Evolutionary conservation across 2,113 vertebrate genomes (phyloP).

Genomic region (Odontophorus gujanensis): DNA sequence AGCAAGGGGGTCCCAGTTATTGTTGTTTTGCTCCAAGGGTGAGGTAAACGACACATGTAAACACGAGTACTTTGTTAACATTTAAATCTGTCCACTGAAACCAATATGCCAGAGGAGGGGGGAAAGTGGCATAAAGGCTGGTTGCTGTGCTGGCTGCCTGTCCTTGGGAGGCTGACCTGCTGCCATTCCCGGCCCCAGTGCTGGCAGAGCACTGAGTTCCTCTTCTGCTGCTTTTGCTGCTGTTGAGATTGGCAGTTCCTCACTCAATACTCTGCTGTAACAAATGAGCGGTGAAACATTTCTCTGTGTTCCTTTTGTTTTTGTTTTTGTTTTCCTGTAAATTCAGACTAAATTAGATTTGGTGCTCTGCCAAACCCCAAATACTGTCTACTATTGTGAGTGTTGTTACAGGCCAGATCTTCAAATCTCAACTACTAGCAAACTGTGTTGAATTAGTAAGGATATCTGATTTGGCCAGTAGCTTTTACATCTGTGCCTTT

Average conservation of each 20-base stretch:
- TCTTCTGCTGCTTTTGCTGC: neutral
- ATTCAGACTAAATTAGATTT: conserved; percentile 60
- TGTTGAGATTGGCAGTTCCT: neutral
- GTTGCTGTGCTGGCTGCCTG: conserved; percentile 34
- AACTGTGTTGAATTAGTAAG: conserved; percentile 26
- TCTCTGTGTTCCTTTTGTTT: neutral
- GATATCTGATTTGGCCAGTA: conserved; percentile 26
- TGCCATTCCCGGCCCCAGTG: neutral
- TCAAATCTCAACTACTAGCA: conserved; percentile 29
- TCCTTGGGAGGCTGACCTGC: conserved; percentile 23
- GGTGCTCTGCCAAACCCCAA: conserved; percentile 10
- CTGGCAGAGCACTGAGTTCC: neutral
- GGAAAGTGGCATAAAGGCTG: conserved; percentile 22
- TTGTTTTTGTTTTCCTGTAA: neutral
- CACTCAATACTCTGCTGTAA: neutral
- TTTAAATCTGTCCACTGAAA: conserved; percentile 15
- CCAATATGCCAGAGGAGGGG: neutral
- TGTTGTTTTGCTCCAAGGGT: neutral
- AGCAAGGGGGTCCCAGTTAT: neutral
- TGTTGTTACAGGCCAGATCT: conserved; percentile 33
- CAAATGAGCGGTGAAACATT: neutral
- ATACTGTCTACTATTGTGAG: conserved; percentile 25
- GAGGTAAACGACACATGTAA: neutral
- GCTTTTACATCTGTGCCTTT: conserved; percentile 16
- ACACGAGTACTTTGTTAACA: conserved; percentile 1